phyloP scores from a whole-genome alignment of 2,888 invertebrate genomes.

The Agrochola litura region DNA sequence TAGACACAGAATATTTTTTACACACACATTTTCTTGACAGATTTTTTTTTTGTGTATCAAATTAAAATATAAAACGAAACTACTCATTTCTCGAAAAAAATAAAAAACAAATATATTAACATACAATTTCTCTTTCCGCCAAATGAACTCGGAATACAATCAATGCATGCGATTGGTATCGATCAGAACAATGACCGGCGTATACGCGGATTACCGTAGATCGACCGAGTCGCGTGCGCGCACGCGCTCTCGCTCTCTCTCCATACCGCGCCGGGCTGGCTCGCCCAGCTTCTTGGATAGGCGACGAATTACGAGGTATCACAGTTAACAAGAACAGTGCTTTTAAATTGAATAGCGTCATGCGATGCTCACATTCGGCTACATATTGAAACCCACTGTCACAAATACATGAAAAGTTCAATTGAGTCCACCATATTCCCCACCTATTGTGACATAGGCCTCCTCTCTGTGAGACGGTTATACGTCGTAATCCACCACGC shows the following conservation, averaged over 20 bases:
- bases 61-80: conserved; percentile 21
- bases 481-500: too few relatives aligned
- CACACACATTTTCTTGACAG: too few relatives aligned
- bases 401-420: conserved; percentile 20
- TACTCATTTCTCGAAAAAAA: conserved; percentile 29
- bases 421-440: conserved; percentile 1
- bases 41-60: neutral
- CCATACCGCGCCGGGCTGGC: conserved; percentile 97
- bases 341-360: conserved; percentile 27
- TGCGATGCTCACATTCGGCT: conserved; percentile 21
- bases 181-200: conserved; percentile 89
- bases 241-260: conserved; percentile 92
- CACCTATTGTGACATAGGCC: neutral
- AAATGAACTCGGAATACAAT: conserved; percentile 61
- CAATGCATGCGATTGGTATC: conserved; percentile 68
- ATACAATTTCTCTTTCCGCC: conserved; percentile 64
- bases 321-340: conserved; percentile 41
- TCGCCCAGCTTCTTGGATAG: conserved; percentile 98
- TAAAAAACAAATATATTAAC: conserved; percentile 55
- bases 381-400: neutral
- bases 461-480: neutral
- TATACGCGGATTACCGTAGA: conserved; percentile 90
- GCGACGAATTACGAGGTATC: conserved; percentile 97
- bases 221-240: conserved; percentile 78
- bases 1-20: too few relatives aligned